These are phyloP conservation scores for Hyperoplus immaculatus DNA, from an alignment of 2,797 vertebrate species.

Conservation along the genomic window DNA sequence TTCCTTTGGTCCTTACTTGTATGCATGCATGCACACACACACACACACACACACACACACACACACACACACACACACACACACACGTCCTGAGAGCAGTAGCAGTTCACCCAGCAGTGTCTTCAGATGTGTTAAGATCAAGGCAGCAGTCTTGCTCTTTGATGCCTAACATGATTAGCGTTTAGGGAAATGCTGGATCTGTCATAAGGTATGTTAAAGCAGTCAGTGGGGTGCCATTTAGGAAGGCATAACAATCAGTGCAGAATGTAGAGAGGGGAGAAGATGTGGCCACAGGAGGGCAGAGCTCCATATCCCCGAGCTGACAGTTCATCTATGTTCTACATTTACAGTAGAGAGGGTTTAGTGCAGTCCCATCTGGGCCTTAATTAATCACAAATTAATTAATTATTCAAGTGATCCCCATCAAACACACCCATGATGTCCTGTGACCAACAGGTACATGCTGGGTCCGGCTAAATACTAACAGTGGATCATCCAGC, in stretches of 20 bases:
- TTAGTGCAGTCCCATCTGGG: too few relatives aligned
- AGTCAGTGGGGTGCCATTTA: slow-evolving; percentile 68
- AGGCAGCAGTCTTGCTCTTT: slow-evolving; percentile 71
- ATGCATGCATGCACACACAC: slow-evolving; percentile 20
- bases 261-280: slow-evolving; percentile 42
- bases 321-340: too few relatives aligned
- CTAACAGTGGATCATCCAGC: too few relatives aligned
- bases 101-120: slow-evolving; percentile 44
- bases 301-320: not conserved
- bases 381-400: too few relatives aligned
- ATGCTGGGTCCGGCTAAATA: too few relatives aligned
- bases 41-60: slow-evolving; percentile 26
- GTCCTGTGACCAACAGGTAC: too few relatives aligned
- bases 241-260: slow-evolving; percentile 72
- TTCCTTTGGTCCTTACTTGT: not conserved
- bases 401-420: too few relatives aligned
- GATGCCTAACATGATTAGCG: slow-evolving; percentile 83
- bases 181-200: slow-evolving; percentile 77
- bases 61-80: slow-evolving; percentile 36
- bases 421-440: too few relatives aligned
- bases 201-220: slow-evolving; percentile 75
- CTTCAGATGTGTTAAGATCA: slow-evolving; percentile 78
- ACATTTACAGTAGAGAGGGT: too few relatives aligned
- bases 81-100: slow-evolving; percentile 44
- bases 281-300: not conserved